A percentile compares a stretch with the other conserved stretches of the same genome.
Evolutionary conservation across 2,797 vertebrate genomes (phyloP).

Genomic region (Hoplostethus mediterraneus): DNA sequence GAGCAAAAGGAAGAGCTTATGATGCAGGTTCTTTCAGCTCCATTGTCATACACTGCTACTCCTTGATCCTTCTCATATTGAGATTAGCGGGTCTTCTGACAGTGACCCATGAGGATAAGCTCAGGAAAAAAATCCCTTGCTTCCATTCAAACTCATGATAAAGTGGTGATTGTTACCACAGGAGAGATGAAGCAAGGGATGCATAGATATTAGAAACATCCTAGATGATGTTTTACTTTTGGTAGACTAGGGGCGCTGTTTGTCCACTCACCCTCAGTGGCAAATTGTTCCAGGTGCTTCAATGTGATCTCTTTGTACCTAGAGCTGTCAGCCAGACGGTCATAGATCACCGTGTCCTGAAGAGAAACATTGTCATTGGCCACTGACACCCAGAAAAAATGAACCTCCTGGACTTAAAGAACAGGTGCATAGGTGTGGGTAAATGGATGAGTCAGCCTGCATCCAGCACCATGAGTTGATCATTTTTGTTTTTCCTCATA

Average conservation of each 20-base stretch:
- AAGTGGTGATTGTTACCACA: not conserved
- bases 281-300: slow-evolving; percentile 99
- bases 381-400: slow-evolving; percentile 45
- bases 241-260: slow-evolving; percentile 68
- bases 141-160: slow-evolving; percentile 7
- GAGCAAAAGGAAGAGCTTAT: slow-evolving; percentile 25
- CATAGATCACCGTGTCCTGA: slow-evolving; percentile 98
- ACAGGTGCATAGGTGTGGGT: not conserved
- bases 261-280: slow-evolving; percentile 92
- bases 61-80: not conserved
- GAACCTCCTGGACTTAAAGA: slow-evolving; percentile 6
- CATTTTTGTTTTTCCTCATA: not conserved
- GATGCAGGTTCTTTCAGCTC: slow-evolving; percentile 36
- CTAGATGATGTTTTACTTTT: slow-evolving; percentile 15
- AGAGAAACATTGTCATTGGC: slow-evolving; percentile 54
- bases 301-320: slow-evolving; percentile 98
- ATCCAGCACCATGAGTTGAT: not conserved
- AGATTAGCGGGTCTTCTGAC: slow-evolving; percentile 7
- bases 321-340: slow-evolving; percentile 95
- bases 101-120: not conserved
- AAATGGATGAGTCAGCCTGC: not conserved
- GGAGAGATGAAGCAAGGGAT: not conserved
- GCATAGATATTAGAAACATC: not conserved
- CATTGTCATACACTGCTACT: slow-evolving; percentile 11
- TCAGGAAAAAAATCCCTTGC: not conserved